Percentiles rank a stretch among this genome's conserved stretches.
These are phyloP conservation scores for Polydrusus pterygomalis DNA, from an alignment of 2,888 invertebrate species.

Conservation along the genomic window DNA sequence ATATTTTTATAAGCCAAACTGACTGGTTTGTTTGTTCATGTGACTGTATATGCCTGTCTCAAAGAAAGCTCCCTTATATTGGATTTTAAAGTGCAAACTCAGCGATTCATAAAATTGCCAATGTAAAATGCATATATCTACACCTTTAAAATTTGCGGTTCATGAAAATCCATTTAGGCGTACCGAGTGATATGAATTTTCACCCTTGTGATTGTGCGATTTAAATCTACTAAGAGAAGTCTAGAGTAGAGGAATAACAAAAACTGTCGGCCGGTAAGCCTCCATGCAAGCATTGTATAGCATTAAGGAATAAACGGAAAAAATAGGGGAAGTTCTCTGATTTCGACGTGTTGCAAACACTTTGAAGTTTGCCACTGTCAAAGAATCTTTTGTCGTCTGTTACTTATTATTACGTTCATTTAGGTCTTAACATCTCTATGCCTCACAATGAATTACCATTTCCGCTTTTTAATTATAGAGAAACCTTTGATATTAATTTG, in stretches of 20 bases:
- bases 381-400: slow-evolving; percentile 72
- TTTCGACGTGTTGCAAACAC: slow-evolving; percentile 68
- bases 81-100: slow-evolving; percentile 17
- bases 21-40: no score
- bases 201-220: slow-evolving; percentile 60
- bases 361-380: slow-evolving; percentile 71
- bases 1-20: no score
- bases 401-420: slow-evolving; percentile 73
- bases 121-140: slow-evolving; percentile 30
- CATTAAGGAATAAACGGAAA: slow-evolving; percentile 70
- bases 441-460: slow-evolving; percentile 71
- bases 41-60: not conserved
- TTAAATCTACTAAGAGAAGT: slow-evolving; percentile 67
- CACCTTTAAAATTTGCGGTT: slow-evolving; percentile 43
- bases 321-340: slow-evolving; percentile 62
- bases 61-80: not conserved
- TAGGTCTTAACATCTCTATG: slow-evolving; percentile 68
- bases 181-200: slow-evolving; percentile 58
- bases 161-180: slow-evolving; percentile 56
- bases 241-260: slow-evolving; percentile 60
- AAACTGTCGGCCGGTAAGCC: slow-evolving; percentile 69
- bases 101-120: slow-evolving; percentile 43
- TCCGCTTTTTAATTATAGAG: slow-evolving; percentile 71
- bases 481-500: slow-evolving; percentile 69
- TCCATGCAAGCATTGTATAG: slow-evolving; percentile 69